These are phyloP conservation scores for Dione vanillae DNA, from an alignment of 2,888 invertebrate species.

Conservation along the genomic window DNA sequence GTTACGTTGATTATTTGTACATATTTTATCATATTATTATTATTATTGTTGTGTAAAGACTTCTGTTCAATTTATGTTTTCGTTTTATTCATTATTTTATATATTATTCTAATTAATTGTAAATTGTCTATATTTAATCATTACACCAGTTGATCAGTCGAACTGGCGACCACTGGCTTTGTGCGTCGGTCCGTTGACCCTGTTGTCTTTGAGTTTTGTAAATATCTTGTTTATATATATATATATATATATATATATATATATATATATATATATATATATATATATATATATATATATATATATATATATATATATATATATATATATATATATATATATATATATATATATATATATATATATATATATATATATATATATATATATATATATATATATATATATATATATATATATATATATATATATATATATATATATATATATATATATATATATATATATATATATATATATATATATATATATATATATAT, in stretches of 20 bases:
- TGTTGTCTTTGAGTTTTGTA: conserved; percentile 64
- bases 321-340: not conserved
- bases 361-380: not conserved
- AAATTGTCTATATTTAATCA: conserved; percentile 29
- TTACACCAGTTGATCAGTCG: conserved; percentile 28
- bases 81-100: conserved; percentile 45
- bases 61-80: conserved; percentile 65
- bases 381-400: not conserved
- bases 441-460: not conserved
- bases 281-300: not conserved
- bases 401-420: not conserved
- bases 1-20: conserved; percentile 70
- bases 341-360: not conserved
- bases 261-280: not conserved
- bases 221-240: conserved; percentile 50
- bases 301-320: not conserved
- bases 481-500: not conserved
- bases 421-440: not conserved
- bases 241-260: not conserved
- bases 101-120: conserved; percentile 25
- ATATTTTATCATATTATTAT: conserved; percentile 69
- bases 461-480: not conserved
- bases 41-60: conserved; percentile 75
- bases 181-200: not conserved
- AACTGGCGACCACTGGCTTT: not conserved